Base-by-base conservation (phyloP, 1,140 invertebrate genomes). In the Aradophagus sp. region DNA sequence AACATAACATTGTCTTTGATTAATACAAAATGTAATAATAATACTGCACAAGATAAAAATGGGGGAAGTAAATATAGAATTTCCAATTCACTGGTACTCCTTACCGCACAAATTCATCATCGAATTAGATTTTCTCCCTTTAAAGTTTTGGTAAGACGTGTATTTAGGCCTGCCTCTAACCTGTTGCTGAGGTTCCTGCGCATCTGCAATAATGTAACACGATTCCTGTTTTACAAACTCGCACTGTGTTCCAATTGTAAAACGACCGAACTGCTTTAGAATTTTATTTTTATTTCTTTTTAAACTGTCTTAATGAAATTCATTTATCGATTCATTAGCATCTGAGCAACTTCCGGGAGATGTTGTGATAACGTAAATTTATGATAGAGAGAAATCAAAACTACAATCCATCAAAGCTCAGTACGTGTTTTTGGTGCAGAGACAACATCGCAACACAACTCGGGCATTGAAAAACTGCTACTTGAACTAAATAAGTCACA, bases 91-190 rank as follows among this genome's bases (percentile, higher is more conserved):
- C 79, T 80, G 75, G 79, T 80, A 76, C 80, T 86, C 89, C 92
- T 95, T 95, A 95, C 93, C 93, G 89, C 92, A 93, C 89, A 95
- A 90, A 91, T 95, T 95, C 93, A 95, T 94, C 89, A 95, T 90
- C 84, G 93, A 95, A 90, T 92, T 94, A 87, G 93, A 95, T 89
- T 95, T 95, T 90, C 93, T 91, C 84, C 92, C 89, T 89, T 91
- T 91, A 91, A 91, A 91, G 90, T 91, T 91, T 91, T 92, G 91
- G 90, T 91, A 92, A 89, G 90, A 91, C 85, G 90, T 87, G 89
- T 91, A 92, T 90, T 92, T 92, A 90, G 90, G 89, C 87, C 91
- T 89, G 89, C 91, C 90, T 88, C 90, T 90, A 87, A 89, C 86
- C 86, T 90, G 89, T 85, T 87, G 88, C 87, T 90, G 90, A 86